These are phyloP conservation scores for Cerastis leucographa DNA, from an alignment of 2,888 invertebrate genomes.

Conservation along the genomic window DNA sequence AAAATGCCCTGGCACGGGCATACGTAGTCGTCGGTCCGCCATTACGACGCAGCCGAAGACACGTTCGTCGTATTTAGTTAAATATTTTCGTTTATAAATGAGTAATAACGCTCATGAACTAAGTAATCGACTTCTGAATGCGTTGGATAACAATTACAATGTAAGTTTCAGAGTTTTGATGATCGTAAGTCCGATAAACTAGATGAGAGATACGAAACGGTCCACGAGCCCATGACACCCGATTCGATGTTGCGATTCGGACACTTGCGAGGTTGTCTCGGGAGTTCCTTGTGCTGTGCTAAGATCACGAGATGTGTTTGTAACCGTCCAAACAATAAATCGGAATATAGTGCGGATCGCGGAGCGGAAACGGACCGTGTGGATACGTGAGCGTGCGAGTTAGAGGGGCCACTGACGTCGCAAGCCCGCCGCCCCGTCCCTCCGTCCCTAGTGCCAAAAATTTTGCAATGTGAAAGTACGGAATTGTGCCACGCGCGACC, in stretches of 20 bases:
- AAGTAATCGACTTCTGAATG: constrained; percentile 98
- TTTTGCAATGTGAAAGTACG: constrained; percentile 91
- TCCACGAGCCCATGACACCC: constrained; percentile 90
- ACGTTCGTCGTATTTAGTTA: constrained; percentile 91
- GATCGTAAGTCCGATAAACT: constrained; percentile 83
- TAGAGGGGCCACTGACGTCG: constrained; percentile 89
- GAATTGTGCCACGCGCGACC: constrained; percentile 90
- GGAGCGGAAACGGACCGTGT: constrained; percentile 81
- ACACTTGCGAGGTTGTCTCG: constrained; percentile 83
- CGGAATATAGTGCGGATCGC: constrained; percentile 75
- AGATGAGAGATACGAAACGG: constrained; percentile 87
- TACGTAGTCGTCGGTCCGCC: constrained; percentile 91
- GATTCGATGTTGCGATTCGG: constrained; percentile 86
- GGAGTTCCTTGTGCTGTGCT: constrained; percentile 74
- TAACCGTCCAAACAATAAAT: constrained; percentile 71
- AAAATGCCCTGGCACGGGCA: constrained; percentile 91
- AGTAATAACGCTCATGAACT: constrained; percentile 96
- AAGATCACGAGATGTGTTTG: constrained; percentile 73
- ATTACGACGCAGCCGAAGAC: constrained; percentile 91
- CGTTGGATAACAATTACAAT: constrained; percentile 99
- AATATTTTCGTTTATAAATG: constrained; percentile 93
- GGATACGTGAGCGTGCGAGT: constrained; percentile 86
- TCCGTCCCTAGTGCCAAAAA: constrained; percentile 89
- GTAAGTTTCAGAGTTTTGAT: constrained; percentile 94
- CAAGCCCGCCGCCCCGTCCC: constrained; percentile 85